Percentiles rank a stretch among this genome's conserved stretches.
Evolutionary conservation across 2,113 vertebrate species (phyloP).

Genomic region (Patagioenas fasciata): DNA sequence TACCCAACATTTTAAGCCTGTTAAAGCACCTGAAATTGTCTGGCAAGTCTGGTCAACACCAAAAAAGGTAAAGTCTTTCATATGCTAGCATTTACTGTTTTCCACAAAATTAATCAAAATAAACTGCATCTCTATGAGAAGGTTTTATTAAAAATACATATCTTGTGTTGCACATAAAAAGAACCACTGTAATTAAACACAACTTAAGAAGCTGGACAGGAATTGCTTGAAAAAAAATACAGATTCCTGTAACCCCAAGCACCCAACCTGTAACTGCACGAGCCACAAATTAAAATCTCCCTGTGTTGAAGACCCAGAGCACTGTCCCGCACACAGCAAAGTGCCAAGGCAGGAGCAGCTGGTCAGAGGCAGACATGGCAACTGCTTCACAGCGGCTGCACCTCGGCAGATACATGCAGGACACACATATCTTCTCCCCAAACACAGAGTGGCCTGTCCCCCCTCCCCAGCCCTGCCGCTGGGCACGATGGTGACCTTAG

Average conservation of each 20-base stretch:
- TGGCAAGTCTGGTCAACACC: not conserved
- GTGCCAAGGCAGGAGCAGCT: not conserved
- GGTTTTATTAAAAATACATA: conserved; percentile 69
- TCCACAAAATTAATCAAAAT: not conserved
- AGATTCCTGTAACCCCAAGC: not conserved
- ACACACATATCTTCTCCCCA: rapidly evolving
- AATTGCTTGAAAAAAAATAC: conserved; percentile 4
- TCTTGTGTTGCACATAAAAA: conserved; percentile 62
- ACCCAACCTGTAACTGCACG: not conserved
- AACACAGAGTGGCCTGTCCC: not conserved
- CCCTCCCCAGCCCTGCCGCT: not conserved
- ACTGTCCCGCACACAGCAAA: not conserved
- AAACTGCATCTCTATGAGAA: not conserved
- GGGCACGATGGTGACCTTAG: not conserved
- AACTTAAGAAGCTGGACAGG: not conserved
- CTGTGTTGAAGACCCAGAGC: not conserved
- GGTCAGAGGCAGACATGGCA: not conserved
- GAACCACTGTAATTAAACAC: conserved; percentile 1
- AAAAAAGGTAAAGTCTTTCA: not conserved
- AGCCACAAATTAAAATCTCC: not conserved
- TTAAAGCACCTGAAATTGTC: not conserved
- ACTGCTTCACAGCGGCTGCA: not conserved
- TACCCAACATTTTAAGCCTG: not conserved
- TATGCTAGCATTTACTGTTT: not conserved
- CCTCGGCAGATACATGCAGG: not conserved